Base-by-base conservation (phyloP, 2,113 vertebrate species). In the Ramphastos sulfuratus region DNA sequence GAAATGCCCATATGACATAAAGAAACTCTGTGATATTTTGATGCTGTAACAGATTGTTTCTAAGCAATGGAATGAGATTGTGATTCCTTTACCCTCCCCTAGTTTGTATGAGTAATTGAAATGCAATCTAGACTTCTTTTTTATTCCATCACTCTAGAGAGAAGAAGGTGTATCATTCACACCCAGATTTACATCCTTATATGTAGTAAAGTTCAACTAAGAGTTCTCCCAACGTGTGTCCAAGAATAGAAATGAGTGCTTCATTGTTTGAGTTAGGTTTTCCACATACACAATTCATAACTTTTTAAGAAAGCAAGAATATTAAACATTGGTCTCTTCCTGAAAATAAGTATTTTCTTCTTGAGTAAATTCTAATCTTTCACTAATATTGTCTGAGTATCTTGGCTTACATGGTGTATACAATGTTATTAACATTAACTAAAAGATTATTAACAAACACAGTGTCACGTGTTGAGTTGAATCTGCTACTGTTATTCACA, bases 51-150 rank as follows among this genome's bases (percentile, higher is more conserved):
- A 7, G 10, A 5, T 42, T 80, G 7, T 28, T 74, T 63, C 52
- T 44, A 54, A 63, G 20, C 1, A 3, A 28, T 31, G n/a, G 12
- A 69, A 4, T 0, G 1, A 9, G 8, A 5, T 6, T 70, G 15
- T 54, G 0, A 2, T 63, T 54, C 13, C 7, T 3, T 23, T 4
- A 6, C 1, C 14, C 3, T 55, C 18, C 0, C 1, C 4, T 18
- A 23, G 19, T 74, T 75, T n/a, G 61, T 23, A 14, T 19, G 27
- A 54, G 2, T 60, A 9, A 35, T 24, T 60, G 80, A 83, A 61
- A 50, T 0, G 2, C 27, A 50, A 16, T 27, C 11, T 81, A 24
- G 0, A 2, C 2, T 10, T 73, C 15, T 44, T 67, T 72, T 66
- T 58, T 9, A 48, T 58, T 54, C 7, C 30, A 74, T 14, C 27